A percentile compares a stretch with the other conserved stretches of the same genome.
These are phyloP conservation scores for Myripristis jacobus DNA, from an alignment of 2,797 vertebrate species.

Conservation along the genomic window DNA sequence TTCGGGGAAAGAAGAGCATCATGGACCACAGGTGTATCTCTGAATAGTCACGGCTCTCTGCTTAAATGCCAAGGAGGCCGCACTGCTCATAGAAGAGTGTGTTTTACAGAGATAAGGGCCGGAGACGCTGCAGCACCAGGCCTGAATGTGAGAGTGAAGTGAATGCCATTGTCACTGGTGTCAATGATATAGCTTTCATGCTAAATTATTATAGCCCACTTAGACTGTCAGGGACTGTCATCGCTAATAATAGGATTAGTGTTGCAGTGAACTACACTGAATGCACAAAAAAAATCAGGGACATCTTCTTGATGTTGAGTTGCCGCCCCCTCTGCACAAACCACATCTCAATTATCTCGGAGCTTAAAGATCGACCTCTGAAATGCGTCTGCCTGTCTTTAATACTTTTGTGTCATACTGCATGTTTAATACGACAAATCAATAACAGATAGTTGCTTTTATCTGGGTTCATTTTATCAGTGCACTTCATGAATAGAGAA, in stretches of 20 bases:
- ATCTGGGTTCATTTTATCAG: no score
- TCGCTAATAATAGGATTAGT: background rate
- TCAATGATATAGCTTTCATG: background rate
- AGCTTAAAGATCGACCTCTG: no score
- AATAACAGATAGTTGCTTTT: no score
- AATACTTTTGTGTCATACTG: no score
- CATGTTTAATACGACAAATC: no score
- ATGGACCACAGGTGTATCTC: conserved; percentile 1
- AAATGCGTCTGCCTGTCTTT: no score
- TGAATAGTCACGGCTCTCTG: conserved; percentile 25
- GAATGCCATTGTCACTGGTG: conserved; percentile 5
- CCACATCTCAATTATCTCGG: no score
- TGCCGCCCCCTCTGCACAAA: no score
- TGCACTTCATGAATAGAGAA: no score
- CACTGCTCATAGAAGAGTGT: conserved; percentile 15
- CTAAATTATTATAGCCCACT: background rate
- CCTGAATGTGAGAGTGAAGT: conserved; percentile 23
- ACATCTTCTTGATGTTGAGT: no score
- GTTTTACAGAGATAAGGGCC: conserved; percentile 29
- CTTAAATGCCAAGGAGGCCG: conserved; percentile 20
- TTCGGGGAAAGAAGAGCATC: conserved; percentile 29
- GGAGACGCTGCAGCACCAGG: background rate
- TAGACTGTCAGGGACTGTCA: background rate
- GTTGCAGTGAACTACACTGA: background rate
- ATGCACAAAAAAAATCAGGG: background rate